Evolutionary conservation across 1,140 invertebrate species (phyloP), one percentile per base, ranked within the genome.

Genomic region (Caenorhabditis briggsae): DNA sequence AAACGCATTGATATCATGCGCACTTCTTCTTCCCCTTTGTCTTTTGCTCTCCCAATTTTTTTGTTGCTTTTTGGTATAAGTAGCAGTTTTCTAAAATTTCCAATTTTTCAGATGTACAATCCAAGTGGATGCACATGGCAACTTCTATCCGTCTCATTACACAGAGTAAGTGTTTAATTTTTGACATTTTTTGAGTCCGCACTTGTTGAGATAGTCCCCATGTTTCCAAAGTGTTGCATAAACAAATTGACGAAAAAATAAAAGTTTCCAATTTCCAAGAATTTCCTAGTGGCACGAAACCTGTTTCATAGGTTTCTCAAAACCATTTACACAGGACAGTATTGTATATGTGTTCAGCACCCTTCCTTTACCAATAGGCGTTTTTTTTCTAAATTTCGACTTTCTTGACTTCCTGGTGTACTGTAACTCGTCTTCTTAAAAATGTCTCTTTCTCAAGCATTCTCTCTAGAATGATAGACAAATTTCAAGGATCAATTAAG

Each of bases 141-240:
- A 82, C 83, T 90, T 55, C 87, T 90, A 46, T 90, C 89, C 70
- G 89, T 90, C 48, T 85, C 83, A 46, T 74, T 90, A 41, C 89
- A 90, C 64, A 48, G 89, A 55, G 89, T 90, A 84, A 70, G 89
- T 89, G 25, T 23, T 59, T 46, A 20, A 74, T 43, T 23, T 85
- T n/a, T 56, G 8, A 12, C 58, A 2, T 33, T 55, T 20, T 23
- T 25, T 41, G 59, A 64, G 11, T 23, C 11, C 7, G 9, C 33
- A 12, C 9, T 16, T 20, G 33, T 23, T 23, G 59, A 20, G 59
- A 12, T 2, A 53, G 50, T 33, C 33, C 3, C 50, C 1, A 11
- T 53, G 14, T 58, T 58, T 58, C n/a, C 56, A 14, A 18, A 18
- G 3, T 58, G 2, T n/a, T n/a, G 14, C n/a, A 53, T 53, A 53